These are phyloP conservation scores for Australoheros scitulus DNA, from an alignment of 2,113 vertebrate genomes.

Conservation along the genomic window DNA sequence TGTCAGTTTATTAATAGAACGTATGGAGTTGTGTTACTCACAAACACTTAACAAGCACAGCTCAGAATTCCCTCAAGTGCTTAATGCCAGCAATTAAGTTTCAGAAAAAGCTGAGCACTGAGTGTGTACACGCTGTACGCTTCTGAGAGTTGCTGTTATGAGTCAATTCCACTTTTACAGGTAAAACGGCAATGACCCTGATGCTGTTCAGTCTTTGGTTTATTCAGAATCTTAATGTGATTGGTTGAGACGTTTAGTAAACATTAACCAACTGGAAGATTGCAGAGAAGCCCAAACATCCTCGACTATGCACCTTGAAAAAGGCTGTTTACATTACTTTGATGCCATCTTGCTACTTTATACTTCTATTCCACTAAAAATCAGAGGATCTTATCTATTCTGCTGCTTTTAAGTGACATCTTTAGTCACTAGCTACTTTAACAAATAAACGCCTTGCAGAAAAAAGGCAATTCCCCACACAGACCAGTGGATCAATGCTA, in stretches of 20 bases:
- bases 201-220: background rate
- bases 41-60: conserved; percentile 76
- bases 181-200: conserved; percentile 39
- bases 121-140: conserved; percentile 25
- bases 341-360: background rate
- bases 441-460: background rate
- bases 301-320: background rate
- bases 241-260: conserved; percentile 9
- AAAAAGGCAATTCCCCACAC: background rate
- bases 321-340: background rate
- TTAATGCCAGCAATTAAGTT: conserved; percentile 74
- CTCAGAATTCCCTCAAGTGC: conserved; percentile 70
- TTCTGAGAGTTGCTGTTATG: conserved; percentile 39
- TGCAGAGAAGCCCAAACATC: background rate
- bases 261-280: conserved; percentile 8
- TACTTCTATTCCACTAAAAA: background rate
- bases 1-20: conserved; percentile 79
- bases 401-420: background rate
- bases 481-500: background rate
- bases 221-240: background rate
- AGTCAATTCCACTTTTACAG: conserved; percentile 38
- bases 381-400: accelerated
- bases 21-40: conserved; percentile 67
- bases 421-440: background rate
- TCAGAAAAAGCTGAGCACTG: conserved; percentile 59